Evolutionary conservation across 2,888 invertebrate genomes (phyloP), one percentile per base, ranked within the genome.

Genomic region (Oscheius sp.): DNA sequence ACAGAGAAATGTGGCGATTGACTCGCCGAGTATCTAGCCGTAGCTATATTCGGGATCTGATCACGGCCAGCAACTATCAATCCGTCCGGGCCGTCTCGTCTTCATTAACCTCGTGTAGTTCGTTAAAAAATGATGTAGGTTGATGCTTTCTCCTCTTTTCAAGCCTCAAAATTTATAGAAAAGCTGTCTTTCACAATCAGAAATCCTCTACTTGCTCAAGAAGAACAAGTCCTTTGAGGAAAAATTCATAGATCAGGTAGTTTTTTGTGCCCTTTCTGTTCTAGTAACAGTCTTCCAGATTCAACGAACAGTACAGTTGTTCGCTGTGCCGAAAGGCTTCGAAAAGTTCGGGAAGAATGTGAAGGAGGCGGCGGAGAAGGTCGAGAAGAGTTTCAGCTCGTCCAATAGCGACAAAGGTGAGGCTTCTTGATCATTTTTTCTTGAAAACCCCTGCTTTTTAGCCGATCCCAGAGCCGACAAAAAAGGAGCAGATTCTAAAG

Each of bases 221-320:
- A 82, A 79, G 62, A 79, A 84, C 74, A 80, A 79, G 63, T 58
- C 76, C 53, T 80, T 82, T 11, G 84, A 84, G 63, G 80, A 82
- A 50, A 63, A 76, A 21, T 78, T 84, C 70, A 66, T 84, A 53
- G 70, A 79, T 53, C 70, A 77, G 73, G 70, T 73, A 4, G 13
- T 29, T 21, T 21, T 21, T 32, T 13, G 11, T 1, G 42, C 13
- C 29, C 3, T 33, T 33, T 21, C 21, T 21, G 21, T 42, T 50
- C 33, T 33, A 48, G 3, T 11, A 13, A 2, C 21, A 3, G 11
- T 2, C 11, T 2, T 68, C 35, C 32, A 76, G 73, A 74, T 82
- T 21, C 75, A 80, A 65, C 63, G 73, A 47, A 74, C 79, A 13
- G 60, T 80, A 51, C 76, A 70, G 32, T 62, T 57, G 35, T 79